Evolutionary conservation across 1,140 invertebrate genomes (phyloP).

Genomic region (Limonius californicus): DNA sequence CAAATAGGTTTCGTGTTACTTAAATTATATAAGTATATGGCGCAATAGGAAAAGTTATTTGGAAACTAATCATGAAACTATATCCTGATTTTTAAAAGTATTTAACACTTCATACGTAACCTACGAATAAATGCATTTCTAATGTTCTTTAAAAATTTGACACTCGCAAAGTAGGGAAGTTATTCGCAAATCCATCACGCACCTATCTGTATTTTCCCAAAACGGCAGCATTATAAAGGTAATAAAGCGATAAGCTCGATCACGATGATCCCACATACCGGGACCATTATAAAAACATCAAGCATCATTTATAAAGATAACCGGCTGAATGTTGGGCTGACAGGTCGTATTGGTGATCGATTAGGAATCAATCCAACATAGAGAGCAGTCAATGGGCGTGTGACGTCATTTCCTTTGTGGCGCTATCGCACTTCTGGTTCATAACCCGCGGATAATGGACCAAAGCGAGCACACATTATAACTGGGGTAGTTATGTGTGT

Average conservation of each 20-base stretch:
- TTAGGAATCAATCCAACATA: slow-evolving; percentile 45
- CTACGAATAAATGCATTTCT: too few relatives aligned
- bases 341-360: slow-evolving; percentile 45
- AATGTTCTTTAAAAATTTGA: too few relatives aligned
- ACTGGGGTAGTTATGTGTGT: slow-evolving; percentile 1
- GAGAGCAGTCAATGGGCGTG: slow-evolving; percentile 46
- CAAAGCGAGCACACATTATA: slow-evolving; percentile 32
- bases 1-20: too few relatives aligned
- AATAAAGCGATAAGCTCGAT: slow-evolving; percentile 21
- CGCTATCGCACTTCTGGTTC: slow-evolving; percentile 47
- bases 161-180: too few relatives aligned
- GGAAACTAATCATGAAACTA: too few relatives aligned
- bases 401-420: slow-evolving; percentile 48
- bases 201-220: not conserved
- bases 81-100: too few relatives aligned
- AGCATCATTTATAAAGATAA: slow-evolving; percentile 44
- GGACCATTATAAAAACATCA: slow-evolving; percentile 28
- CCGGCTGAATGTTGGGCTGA: slow-evolving; percentile 30
- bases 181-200: too few relatives aligned
- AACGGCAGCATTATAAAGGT: slow-evolving; percentile 5
- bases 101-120: too few relatives aligned
- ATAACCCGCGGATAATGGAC: slow-evolving; percentile 46
- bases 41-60: too few relatives aligned
- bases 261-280: slow-evolving; percentile 16
- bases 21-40: too few relatives aligned